Conservation (phyloP, 2,797 vertebrate species). For the Phoeniculus purpureus region DNA sequence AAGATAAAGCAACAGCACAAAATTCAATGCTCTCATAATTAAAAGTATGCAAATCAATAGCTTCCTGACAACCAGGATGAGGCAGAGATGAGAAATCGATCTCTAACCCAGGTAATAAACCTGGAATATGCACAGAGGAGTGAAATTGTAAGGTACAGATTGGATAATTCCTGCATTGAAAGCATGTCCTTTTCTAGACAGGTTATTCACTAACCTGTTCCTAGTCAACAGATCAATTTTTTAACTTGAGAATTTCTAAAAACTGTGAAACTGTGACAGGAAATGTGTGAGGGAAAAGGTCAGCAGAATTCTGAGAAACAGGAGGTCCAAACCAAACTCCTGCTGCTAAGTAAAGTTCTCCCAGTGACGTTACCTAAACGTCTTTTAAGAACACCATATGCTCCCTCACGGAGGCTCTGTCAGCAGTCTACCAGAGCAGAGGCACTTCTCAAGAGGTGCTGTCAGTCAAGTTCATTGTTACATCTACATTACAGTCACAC, state of each 20-base stretch:
- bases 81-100: slow-evolving; percentile 22
- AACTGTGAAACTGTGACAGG: slow-evolving; percentile 12
- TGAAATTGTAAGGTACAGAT: neutral
- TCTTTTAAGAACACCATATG: slow-evolving; percentile 67
- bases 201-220: slow-evolving; percentile 18
- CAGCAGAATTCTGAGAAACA: slow-evolving; percentile 17
- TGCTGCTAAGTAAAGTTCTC: slow-evolving; percentile 48
- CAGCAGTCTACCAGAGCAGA: neutral
- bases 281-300: slow-evolving; percentile 34
- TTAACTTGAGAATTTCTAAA: slow-evolving; percentile 44
- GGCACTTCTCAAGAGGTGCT: neutral
- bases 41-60: slow-evolving; percentile 35
- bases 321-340: slow-evolving; percentile 36
- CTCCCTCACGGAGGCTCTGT: slow-evolving; percentile 16
- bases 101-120: slow-evolving; percentile 29
- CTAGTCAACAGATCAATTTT: slow-evolving; percentile 34
- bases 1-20: slow-evolving; percentile 18
- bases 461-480: neutral
- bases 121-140: neutral
- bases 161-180: slow-evolving; percentile 5
- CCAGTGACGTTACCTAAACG: slow-evolving; percentile 14
- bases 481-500: neutral
- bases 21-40: slow-evolving; percentile 43
- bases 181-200: neutral
- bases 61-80: slow-evolving; percentile 47